phyloP scores from a whole-genome alignment of 2,113 vertebrate species.

The Oncorhynchus clarkii region DNA sequence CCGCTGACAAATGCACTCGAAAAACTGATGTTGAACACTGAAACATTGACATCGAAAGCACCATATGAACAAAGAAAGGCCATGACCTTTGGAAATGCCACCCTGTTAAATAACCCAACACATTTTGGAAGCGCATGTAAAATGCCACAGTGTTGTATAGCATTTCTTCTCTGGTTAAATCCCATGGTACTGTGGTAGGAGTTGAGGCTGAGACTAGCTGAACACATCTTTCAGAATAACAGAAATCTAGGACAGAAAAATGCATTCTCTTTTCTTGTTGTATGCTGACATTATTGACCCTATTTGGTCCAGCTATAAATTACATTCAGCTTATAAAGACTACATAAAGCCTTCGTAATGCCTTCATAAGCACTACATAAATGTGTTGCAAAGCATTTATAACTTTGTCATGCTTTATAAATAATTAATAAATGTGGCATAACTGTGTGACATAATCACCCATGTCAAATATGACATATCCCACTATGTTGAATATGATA shows the following conservation, averaged over 20 bases:
- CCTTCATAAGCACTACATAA: too few species aligned
- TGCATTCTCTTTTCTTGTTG: not conserved
- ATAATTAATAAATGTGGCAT: too few species aligned
- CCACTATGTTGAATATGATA: too few species aligned
- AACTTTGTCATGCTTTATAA: too few species aligned
- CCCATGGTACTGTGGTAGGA: constrained; percentile 22
- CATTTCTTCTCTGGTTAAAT: constrained; percentile 45
- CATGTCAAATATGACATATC: too few species aligned
- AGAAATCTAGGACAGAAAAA: not conserved
- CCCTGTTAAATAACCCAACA: constrained; percentile 65
- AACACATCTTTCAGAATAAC: constrained; percentile 11
- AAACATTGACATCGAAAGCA: constrained; percentile 62
- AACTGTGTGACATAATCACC: too few species aligned
- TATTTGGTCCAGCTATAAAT: too few species aligned
- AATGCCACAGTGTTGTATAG: constrained; percentile 65
- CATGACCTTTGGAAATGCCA: constrained; percentile 78
- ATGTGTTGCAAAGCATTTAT: too few species aligned
- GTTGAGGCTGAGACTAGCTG: constrained; percentile 22
- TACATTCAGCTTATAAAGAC: too few species aligned
- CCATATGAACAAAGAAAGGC: constrained; percentile 71
- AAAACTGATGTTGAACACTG: constrained; percentile 61
- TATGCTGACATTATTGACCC: not conserved
- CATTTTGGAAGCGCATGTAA: constrained; percentile 62
- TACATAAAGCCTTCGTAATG: too few species aligned
- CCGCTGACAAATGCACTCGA: constrained; percentile 50